phyloP scores from a whole-genome alignment of 2,797 vertebrate species.

The Prunella strophiata region DNA sequence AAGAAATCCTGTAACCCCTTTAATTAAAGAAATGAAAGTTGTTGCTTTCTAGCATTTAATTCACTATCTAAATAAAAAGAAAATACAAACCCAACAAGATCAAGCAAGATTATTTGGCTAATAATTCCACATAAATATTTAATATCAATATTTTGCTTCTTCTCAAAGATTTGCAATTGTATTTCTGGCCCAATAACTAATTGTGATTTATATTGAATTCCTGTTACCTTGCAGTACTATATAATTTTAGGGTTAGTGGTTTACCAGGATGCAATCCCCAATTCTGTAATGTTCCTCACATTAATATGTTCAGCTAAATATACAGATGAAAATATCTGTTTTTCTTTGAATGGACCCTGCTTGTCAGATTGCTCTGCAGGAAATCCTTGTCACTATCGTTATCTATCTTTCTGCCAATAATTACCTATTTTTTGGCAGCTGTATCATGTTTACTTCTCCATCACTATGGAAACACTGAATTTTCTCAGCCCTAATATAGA shows the following conservation, averaged over 20 bases:
- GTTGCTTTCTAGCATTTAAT: background rate
- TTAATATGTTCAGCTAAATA: background rate
- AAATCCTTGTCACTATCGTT: slow-evolving; percentile 38
- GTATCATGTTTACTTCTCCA: slow-evolving; percentile 47
- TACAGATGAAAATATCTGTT: background rate
- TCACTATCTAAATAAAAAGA: background rate
- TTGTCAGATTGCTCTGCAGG: slow-evolving; percentile 22
- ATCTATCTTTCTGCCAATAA: slow-evolving; percentile 48
- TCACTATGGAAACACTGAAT: slow-evolving; percentile 60
- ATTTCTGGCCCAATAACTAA: background rate
- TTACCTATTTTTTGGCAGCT: slow-evolving; percentile 42
- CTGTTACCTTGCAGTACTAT: background rate
- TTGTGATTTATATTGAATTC: background rate
- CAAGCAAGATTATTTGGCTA: background rate
- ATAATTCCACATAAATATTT: background rate
- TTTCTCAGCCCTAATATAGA: slow-evolving; percentile 5
- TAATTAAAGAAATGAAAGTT: background rate
- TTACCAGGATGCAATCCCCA: background rate
- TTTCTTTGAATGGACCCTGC: background rate
- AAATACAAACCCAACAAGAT: background rate
- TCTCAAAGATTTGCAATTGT: background rate
- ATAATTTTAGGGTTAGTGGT: background rate
- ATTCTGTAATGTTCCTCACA: background rate
- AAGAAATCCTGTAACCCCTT: background rate
- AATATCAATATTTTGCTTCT: background rate